These are phyloP conservation scores for Pangasius krempfi DNA, from an alignment of 2,797 vertebrate species.

Conservation along the genomic window DNA sequence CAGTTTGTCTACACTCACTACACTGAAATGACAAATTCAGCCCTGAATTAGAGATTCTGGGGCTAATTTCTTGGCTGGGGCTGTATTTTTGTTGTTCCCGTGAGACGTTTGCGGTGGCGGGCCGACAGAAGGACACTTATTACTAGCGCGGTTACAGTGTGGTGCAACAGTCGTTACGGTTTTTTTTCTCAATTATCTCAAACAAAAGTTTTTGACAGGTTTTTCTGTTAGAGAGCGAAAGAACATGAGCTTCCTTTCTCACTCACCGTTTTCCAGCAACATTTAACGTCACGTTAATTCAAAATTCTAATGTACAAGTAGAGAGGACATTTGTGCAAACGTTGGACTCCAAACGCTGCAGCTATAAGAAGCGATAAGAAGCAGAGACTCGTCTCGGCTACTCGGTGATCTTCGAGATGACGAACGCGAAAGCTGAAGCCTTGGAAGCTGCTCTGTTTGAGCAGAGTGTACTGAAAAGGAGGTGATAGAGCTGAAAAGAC, in stretches of 20 bases:
- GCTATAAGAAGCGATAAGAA: not conserved
- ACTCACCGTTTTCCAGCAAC: not conserved
- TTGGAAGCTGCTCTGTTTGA: not conserved
- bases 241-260: not conserved
- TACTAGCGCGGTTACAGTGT: not conserved
- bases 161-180: too few relatives aligned
- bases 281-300: too few relatives aligned
- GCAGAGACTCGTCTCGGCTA: not conserved
- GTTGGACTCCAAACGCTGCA: too few relatives aligned
- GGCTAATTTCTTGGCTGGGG: too few relatives aligned
- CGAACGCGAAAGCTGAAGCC: not conserved
- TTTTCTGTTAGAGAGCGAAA: not conserved
- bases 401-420: not conserved
- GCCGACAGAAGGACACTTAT: not conserved
- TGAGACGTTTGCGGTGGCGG: too few relatives aligned
- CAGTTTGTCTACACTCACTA: not conserved
- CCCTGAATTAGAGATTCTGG: not conserved
- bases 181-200: too few relatives aligned
- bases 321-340: not conserved
- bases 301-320: not conserved
- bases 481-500: not conserved
- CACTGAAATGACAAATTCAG: not conserved
- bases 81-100: too few relatives aligned
- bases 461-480: too few relatives aligned
- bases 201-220: not conserved